Evolutionary conservation across 2,113 vertebrate species (phyloP), one percentile per base, ranked within the genome.

Genomic region (Syngnathus typhle): DNA sequence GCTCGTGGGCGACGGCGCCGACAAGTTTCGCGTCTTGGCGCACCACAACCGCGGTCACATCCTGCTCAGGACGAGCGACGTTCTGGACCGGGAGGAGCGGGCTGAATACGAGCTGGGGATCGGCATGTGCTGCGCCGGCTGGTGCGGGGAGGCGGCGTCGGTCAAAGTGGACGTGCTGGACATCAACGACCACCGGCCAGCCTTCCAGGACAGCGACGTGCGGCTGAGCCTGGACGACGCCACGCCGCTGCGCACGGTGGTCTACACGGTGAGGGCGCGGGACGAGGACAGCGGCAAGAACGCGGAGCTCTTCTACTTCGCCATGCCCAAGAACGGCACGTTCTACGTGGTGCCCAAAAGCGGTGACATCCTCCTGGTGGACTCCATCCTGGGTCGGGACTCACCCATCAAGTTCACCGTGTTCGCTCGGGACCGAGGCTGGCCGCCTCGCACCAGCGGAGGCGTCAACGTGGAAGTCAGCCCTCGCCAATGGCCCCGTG

Each of bases 311-410:
- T 90, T 93, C 55, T 95, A 95, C 86, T 93, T 93, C 74, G 86
- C 88, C 2, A 69, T 84, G 36, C 94, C 93, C 60, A 85, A 58
- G 77, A 94, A 93, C 83, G 86, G 89, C 21, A 92, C 90, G 82
- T 94, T 94, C 70, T 95, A 94, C 82, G 92, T 91, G 59, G 93
- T 94, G 69, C 94, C 94, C 60, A 94, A 94, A 89, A 94, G 92
- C 3, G 94, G 94, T 5, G 90, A 93, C 68, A 88, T 94, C 13
- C 81, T 95, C 11, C 84, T 95, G 37, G 93, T 95, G 49, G 91
- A 93, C 80, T 95, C 94, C n/a, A 93, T 95, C 44, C 90, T 94
- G 6, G 89, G 92, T 70, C 77, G 89, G 67, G 88, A 82, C 37
- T 82, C 89, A 1, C 89, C 92, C 4, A 85, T 94, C 39, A 88